Conservation (phyloP, 35 echinoderm and acorn worm genomes). For the Chiridota heheva region DNA sequence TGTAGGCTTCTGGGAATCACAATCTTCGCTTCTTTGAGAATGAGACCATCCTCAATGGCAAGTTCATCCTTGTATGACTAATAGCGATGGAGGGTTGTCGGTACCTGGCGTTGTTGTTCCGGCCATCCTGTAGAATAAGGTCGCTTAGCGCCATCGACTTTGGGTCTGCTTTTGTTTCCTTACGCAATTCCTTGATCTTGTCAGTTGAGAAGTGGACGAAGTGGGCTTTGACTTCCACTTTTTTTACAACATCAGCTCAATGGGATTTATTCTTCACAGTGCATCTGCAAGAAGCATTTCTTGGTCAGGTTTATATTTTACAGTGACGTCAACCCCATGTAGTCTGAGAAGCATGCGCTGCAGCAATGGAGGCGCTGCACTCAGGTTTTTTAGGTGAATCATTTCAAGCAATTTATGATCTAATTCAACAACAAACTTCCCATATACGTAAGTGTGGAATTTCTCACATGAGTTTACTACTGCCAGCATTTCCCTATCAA, state of each 20-base stretch:
- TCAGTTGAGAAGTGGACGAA: background rate
- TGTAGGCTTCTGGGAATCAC: slow-evolving; percentile 29
- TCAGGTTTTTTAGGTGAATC: slow-evolving; percentile 31
- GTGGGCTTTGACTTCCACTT: background rate
- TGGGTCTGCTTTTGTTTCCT: background rate
- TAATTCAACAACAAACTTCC: slow-evolving; percentile 26
- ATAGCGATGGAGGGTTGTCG: slow-evolving; percentile 10
- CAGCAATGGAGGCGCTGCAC: background rate
- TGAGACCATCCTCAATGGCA: slow-evolving; percentile 40
- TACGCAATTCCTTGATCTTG: background rate
- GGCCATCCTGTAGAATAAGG: slow-evolving; percentile 20
- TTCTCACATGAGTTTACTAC: slow-evolving; percentile 59
- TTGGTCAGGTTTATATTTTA: slow-evolving; percentile 15
- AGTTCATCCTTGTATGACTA: slow-evolving; percentile 69
- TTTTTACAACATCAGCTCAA: background rate
- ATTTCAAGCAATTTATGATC: slow-evolving; percentile 14
- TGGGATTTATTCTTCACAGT: background rate
- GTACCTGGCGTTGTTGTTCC: background rate
- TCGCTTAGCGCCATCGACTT: background rate
- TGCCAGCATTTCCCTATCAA: slow-evolving; percentile 56
- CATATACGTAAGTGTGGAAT: slow-evolving; percentile 68
- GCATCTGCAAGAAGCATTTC: background rate
- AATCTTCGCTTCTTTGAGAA: slow-evolving; percentile 44
- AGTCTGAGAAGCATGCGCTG: no score
- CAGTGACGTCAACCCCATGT: slow-evolving; percentile 15